Evolutionary conservation across 2,113 vertebrate species (phyloP).

Genomic region (Vireo altiloquus): DNA sequence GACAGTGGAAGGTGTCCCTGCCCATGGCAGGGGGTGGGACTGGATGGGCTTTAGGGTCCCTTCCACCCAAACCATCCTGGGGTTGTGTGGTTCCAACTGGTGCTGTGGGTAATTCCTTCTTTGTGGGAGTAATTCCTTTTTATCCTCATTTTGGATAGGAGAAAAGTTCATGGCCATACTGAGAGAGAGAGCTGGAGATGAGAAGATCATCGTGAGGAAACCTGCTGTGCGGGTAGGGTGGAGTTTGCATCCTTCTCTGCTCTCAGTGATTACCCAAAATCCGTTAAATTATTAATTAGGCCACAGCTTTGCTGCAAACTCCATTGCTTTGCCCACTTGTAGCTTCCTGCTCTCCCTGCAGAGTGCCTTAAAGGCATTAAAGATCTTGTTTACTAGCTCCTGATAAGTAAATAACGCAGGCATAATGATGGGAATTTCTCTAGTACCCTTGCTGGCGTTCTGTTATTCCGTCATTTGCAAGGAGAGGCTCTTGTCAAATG

Average conservation of each 20-base stretch:
- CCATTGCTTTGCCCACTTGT: neutral
- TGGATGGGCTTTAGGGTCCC: neutral
- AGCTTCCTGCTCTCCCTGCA: neutral
- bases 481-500: conserved; percentile 58
- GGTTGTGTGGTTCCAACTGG: neutral
- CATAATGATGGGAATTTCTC: conserved; percentile 27
- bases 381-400: neutral
- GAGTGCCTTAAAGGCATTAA: neutral
- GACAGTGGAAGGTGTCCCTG: neutral
- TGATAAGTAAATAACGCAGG: conserved; percentile 16
- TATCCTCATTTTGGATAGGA: conserved; percentile 52
- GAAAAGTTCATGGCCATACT: conserved; percentile 80
- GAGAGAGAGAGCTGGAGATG: conserved; percentile 75
- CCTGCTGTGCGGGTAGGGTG: conserved; percentile 86
- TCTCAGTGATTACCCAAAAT: neutral
- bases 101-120: neutral
- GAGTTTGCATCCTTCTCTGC: neutral
- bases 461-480: conserved; percentile 13
- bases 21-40: neutral
- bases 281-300: neutral
- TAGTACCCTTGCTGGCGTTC: neutral
- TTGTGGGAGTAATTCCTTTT: neutral
- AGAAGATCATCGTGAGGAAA: conserved; percentile 88
- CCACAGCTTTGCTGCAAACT: neutral
- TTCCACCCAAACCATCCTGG: neutral